Percentiles rank a stretch among this genome's conserved stretches.
These are phyloP conservation scores for Thereuonema tuberculata DNA, from an alignment of 1,140 invertebrate species.

Conservation along the genomic window DNA sequence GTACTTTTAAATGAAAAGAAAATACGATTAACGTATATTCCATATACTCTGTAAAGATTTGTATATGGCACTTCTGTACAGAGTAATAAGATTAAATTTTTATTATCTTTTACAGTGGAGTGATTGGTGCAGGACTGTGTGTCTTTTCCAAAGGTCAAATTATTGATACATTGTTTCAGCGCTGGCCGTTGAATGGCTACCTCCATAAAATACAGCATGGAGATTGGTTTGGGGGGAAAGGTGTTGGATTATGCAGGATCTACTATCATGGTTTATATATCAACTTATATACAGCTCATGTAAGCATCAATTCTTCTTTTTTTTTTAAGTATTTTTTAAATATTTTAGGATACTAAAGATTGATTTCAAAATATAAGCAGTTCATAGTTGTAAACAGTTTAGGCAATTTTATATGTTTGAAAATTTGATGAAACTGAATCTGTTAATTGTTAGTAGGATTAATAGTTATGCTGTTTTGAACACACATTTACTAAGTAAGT, in stretches of 20 bases:
- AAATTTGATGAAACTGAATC: no score
- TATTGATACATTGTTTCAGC: conserved; percentile 73
- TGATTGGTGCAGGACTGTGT: conserved; percentile 80
- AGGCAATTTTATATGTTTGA: no score
- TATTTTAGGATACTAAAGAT: neutral
- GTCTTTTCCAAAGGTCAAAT: conserved; percentile 80
- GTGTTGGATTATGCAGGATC: conserved; percentile 74
- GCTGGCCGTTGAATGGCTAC: conserved; percentile 91
- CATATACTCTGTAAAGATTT: no score
- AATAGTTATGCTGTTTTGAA: no score
- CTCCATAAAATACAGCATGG: conserved; percentile 91
- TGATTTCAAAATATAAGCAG: neutral
- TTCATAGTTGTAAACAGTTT: no score
- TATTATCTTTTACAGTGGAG: conserved; percentile 51
- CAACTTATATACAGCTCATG: conserved; percentile 83
- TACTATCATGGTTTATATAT: conserved; percentile 49
- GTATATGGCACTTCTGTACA: conserved; percentile 6
- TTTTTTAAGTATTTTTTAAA: neutral
- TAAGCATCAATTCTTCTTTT: no score
- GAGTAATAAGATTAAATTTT: conserved; percentile 2
- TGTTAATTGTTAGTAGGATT: no score
- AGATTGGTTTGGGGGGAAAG: conserved; percentile 97
- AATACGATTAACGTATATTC: no score
- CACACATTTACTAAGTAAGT: no score
- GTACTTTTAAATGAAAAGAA: conserved; percentile 3